Conservation (phyloP, 1,140 invertebrate genomes). For the Platyscapa corneri region DNA sequence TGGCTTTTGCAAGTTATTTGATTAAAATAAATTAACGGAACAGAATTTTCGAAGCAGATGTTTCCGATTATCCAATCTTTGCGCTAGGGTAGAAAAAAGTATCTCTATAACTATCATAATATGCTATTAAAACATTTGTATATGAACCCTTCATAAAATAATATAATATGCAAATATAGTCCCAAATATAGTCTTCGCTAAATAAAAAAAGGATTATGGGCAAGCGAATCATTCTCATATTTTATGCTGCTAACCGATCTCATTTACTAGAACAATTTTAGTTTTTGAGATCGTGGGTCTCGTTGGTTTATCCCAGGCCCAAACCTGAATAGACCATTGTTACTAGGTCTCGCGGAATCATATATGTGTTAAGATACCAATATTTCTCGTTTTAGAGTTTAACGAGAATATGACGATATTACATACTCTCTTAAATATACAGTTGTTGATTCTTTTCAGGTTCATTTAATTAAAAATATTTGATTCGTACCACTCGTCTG, state of each 20-base stretch:
- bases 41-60: too few species aligned
- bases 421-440: background rate
- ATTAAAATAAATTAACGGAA: too few species aligned
- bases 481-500: background rate
- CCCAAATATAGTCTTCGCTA: background rate
- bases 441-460: background rate
- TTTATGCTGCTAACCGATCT: background rate
- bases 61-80: too few species aligned
- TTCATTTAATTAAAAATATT: background rate
- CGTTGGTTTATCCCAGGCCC: background rate
- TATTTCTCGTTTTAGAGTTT: background rate
- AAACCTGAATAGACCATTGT: constrained; percentile 17
- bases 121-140: background rate
- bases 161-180: background rate
- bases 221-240: constrained; percentile 5
- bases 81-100: too few species aligned
- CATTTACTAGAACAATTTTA: constrained; percentile 1
- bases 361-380: background rate
- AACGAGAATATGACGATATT: background rate
- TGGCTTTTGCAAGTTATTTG: too few species aligned
- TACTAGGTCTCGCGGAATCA: background rate
- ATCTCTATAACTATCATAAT: background rate
- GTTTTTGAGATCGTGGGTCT: background rate
- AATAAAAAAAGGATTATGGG: background rate
- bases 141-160: background rate